Conservation (phyloP, 2,113 vertebrate species). For the Marcusenius ussheri region DNA sequence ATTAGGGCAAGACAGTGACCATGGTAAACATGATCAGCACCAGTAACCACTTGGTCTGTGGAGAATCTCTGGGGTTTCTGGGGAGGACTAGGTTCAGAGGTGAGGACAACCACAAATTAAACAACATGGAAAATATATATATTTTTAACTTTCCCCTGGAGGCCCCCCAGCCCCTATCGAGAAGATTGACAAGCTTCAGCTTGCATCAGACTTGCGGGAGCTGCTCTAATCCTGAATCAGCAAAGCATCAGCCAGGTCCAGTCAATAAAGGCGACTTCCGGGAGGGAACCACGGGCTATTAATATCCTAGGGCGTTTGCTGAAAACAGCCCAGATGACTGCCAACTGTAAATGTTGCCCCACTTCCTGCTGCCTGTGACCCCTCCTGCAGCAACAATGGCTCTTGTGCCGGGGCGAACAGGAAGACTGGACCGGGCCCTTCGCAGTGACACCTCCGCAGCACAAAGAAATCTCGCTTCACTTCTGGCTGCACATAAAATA, state of each 20-base stretch:
- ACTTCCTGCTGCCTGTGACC: constrained; percentile 38
- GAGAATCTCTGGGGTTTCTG: background rate
- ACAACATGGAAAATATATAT: background rate
- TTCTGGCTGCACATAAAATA: background rate
- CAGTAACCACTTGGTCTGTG: background rate
- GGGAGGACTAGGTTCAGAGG: background rate
- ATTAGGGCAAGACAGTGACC: background rate
- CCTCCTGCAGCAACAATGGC: constrained; percentile 23
- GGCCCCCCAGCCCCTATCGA: background rate
- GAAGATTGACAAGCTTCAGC: background rate
- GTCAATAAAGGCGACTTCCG: constrained; percentile 17
- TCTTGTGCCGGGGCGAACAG: background rate
- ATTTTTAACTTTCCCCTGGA: background rate
- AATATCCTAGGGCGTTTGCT: constrained; percentile 13
- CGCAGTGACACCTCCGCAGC: background rate
- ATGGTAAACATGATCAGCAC: background rate
- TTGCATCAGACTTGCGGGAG: background rate
- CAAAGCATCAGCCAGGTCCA: background rate
- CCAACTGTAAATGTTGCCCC: constrained; percentile 16
- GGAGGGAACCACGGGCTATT: constrained; percentile 16
- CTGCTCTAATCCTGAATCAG: background rate
- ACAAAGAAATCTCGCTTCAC: background rate
- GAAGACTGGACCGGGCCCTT: background rate
- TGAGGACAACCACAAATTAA: background rate
- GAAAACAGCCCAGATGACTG: constrained; percentile 17